Conservation (phyloP, 2,888 invertebrate species). For the Chamaedrilus cognettii region DNA sequence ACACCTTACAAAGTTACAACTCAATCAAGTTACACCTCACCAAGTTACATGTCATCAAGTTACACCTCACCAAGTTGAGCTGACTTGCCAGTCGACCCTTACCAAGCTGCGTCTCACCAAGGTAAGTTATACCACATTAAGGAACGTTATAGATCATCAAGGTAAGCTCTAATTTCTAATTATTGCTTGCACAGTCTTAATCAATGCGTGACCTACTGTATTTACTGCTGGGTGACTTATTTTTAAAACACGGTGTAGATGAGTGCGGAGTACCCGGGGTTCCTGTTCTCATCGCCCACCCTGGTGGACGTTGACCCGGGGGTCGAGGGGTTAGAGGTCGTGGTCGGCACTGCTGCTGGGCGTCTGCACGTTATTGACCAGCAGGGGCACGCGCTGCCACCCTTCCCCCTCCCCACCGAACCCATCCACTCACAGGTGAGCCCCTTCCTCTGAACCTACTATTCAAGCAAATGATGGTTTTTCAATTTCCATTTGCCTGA, state of each 20-base stretch:
- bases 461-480: too few species aligned
- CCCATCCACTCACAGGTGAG: slow-evolving; percentile 48
- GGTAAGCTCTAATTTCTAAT: too few species aligned
- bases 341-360: slow-evolving; percentile 50
- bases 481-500: too few species aligned
- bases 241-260: background rate
- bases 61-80: background rate
- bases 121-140: slow-evolving; percentile 1
- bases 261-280: slow-evolving; percentile 44
- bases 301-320: slow-evolving; percentile 49
- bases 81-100: background rate
- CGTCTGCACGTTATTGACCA: slow-evolving; percentile 44
- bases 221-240: background rate
- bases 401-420: slow-evolving; percentile 46
- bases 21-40: background rate
- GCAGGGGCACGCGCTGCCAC: slow-evolving; percentile 39
- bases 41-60: too few species aligned
- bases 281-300: slow-evolving; percentile 50
- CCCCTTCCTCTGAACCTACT: background rate
- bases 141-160: background rate
- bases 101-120: background rate
- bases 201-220: background rate
- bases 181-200: background rate
- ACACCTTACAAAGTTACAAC: too few species aligned
- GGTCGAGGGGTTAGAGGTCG: slow-evolving; percentile 45